Percentiles rank a stretch among this genome's conserved stretches.
phyloP scores from a whole-genome alignment of 2,888 invertebrate genomes.

The Metacarcinus magister region DNA sequence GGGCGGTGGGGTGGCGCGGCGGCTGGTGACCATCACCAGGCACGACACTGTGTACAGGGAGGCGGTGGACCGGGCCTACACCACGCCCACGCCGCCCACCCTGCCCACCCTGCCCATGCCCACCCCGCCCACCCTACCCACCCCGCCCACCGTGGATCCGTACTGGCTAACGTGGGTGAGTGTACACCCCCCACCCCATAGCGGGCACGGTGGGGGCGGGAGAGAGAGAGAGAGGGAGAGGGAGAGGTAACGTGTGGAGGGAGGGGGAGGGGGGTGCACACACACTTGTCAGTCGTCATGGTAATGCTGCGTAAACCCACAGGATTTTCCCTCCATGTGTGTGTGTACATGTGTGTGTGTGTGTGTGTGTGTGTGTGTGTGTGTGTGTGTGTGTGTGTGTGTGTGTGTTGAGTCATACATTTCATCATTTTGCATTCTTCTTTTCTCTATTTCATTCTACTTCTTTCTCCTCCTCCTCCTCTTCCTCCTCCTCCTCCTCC shows the following conservation, averaged over 20 bases:
- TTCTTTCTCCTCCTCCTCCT: neutral
- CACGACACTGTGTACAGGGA: slow-evolving; percentile 77
- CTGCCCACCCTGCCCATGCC: slow-evolving; percentile 66
- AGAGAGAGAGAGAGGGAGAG: slow-evolving; percentile 60
- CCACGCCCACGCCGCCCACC: slow-evolving; percentile 75
- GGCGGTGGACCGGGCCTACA: neutral
- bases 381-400: slow-evolving; percentile 43
- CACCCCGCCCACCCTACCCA: slow-evolving; percentile 63
- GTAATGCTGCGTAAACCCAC: neutral
- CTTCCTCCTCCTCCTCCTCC: neutral
- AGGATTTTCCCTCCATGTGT: neutral
- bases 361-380: slow-evolving; percentile 55
- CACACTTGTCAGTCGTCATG: neutral
- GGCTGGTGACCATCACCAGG: slow-evolving; percentile 80
- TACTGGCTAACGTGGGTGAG: slow-evolving; percentile 82
- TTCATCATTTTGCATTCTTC: neutral
- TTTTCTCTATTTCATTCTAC: neutral
- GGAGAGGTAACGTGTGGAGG: neutral
- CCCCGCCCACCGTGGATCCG: slow-evolving; percentile 81
- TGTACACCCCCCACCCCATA: neutral
- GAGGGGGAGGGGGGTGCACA: neutral
- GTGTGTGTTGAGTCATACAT: neutral
- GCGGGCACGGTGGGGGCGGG: neutral
- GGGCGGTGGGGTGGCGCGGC: slow-evolving; percentile 65
- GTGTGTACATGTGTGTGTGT: slow-evolving; percentile 61